Conservation (phyloP, 1,140 invertebrate genomes). For the Yoshiicerus persimilis region DNA sequence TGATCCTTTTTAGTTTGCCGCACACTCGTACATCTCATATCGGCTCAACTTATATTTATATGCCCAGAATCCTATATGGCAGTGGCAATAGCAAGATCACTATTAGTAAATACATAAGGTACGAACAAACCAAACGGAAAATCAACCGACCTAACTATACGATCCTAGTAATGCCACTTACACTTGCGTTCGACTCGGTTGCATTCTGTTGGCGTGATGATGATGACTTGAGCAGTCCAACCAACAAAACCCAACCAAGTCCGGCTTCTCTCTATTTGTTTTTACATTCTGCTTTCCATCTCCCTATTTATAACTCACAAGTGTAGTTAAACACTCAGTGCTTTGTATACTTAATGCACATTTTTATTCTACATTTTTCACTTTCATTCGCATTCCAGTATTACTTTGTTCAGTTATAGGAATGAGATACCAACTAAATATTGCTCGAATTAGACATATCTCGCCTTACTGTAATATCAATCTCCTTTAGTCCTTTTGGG, state of each 20-base stretch:
- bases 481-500: too few species aligned
- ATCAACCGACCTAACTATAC: background rate
- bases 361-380: background rate
- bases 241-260: background rate
- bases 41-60: background rate
- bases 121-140: background rate
- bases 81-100: background rate
- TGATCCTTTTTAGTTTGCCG: constrained; percentile 19
- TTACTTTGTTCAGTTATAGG: too few species aligned
- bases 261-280: background rate
- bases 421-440: too few species aligned
- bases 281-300: background rate
- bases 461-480: too few species aligned
- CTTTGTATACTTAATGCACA: background rate
- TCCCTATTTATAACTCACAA: background rate
- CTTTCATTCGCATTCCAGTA: background rate
- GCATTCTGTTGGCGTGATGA: background rate
- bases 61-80: background rate
- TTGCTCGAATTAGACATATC: too few species aligned
- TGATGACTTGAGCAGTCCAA: background rate
- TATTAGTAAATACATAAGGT: background rate
- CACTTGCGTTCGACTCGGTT: background rate
- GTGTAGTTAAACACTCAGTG: background rate
- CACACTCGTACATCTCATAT: background rate
- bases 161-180: background rate